phyloP scores from a whole-genome alignment of 2,113 vertebrate genomes.

The Corydoras maculifer region DNA sequence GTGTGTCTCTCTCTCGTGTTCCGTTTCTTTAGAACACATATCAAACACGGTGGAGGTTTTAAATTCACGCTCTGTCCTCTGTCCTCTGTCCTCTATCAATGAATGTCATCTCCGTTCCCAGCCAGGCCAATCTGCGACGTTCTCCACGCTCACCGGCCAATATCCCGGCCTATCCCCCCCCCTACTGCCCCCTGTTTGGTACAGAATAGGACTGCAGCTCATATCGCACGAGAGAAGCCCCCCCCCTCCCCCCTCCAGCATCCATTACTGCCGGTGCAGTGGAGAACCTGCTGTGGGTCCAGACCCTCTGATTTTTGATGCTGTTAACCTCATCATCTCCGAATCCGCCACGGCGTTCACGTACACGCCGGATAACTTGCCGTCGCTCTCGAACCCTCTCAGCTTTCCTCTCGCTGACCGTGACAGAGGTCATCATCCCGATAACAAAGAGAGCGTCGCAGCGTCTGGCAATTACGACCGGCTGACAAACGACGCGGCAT shows the following conservation, averaged over 20 bases:
- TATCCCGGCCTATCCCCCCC: conserved; percentile 59
- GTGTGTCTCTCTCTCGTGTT: no score
- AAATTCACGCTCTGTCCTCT: neutral
- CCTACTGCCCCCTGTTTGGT: conserved; percentile 51
- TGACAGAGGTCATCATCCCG: no score
- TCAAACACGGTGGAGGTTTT: no score
- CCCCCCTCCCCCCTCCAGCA: conserved; percentile 42
- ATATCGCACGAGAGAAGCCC: conserved; percentile 35
- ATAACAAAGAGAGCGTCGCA: conserved; percentile 12
- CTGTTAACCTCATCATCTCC: neutral
- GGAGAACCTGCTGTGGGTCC: conserved; percentile 11
- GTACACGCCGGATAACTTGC: no score
- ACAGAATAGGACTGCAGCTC: conserved; percentile 45
- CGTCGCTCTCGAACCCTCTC: no score
- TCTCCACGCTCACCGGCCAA: conserved; percentile 56
- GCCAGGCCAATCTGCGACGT: conserved; percentile 61
- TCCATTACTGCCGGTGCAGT: conserved; percentile 15
- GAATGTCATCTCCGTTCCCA: conserved; percentile 62
- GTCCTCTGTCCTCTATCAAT: conserved; percentile 46
- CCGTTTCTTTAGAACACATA: no score
- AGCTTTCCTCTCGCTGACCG: no score
- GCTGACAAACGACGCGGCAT: conserved; percentile 18
- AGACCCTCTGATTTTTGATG: neutral
- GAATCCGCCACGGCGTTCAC: no score
- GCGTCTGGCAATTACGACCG: neutral